Evolutionary conservation across 1,140 invertebrate genomes (phyloP), one percentile per base, ranked within the genome.

Genomic region (Oscheius sp.): DNA sequence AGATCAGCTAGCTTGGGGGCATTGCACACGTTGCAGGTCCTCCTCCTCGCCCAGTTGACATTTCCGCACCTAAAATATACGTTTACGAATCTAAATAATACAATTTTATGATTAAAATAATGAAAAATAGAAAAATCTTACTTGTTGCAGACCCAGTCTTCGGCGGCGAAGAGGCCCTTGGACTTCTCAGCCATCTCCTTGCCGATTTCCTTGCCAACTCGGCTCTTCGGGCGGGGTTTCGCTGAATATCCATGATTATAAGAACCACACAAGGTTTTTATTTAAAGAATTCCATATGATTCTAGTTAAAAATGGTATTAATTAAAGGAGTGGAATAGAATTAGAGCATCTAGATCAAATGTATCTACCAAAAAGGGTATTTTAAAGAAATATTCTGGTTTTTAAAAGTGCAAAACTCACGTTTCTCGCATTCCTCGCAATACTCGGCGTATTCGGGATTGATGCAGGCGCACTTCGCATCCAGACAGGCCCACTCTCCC

Each of bases 101-200:
- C n/a, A n/a, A n/a, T n/a, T n/a, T n/a, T n/a, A n/a, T n/a, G n/a
- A n/a, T n/a, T n/a, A n/a, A n/a, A n/a, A n/a, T n/a, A n/a, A n/a
- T n/a, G n/a, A 55, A 55, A 7, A 4, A 55, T 26, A 7, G 23
- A 55, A 79, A 34, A 59, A 67, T 79, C 80, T 82, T 84, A 90
- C 89, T 97, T 97, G 85, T 92, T 94, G 85, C 97, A 99, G 84
- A 97, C 93, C 97, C 97, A 99, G 85, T 99, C 96, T 86, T 99
- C 95, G 63, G 96, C 95, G 87, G 93, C 93, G 84, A 93, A 96
- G n/a, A 99, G 88, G 18, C 97, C 97, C 79, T 94, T 90, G 78
- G 94, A 97, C 87, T 98, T 99, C 84, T 99, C 96, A 3, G 97
- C 96, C 26, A 94, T 92, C 49, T 91, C 91, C 88, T 98, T 97